Conservation (phyloP, 2,888 invertebrate species). For the Orthosia incerta region DNA sequence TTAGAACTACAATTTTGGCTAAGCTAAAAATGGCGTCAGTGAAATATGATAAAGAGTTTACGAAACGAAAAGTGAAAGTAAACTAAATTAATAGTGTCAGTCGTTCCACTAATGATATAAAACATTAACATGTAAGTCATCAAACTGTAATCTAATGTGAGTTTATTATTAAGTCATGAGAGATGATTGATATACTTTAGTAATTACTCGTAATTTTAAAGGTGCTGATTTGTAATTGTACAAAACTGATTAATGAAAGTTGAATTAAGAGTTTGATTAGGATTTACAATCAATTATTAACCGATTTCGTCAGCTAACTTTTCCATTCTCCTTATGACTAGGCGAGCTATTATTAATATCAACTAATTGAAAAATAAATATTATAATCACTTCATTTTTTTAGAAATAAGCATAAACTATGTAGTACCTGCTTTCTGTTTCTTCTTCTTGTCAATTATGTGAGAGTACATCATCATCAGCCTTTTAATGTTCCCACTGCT, state of each 20-base stretch:
- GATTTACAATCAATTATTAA: background rate
- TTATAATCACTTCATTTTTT: no score
- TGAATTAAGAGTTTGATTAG: constrained; percentile 4
- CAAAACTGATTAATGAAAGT: constrained; percentile 27
- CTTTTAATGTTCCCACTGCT: no score
- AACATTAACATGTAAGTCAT: constrained; percentile 25
- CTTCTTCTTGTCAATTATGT: no score
- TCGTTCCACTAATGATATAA: constrained; percentile 33
- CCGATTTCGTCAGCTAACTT: no score
- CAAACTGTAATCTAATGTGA: constrained; percentile 27
- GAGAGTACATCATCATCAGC: no score
- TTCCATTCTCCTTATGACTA: no score
- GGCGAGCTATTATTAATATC: no score
- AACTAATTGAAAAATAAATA: no score
- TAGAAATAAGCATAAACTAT: no score
- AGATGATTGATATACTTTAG: constrained; percentile 22
- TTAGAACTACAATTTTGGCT: background rate
- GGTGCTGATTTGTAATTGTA: constrained; percentile 40
- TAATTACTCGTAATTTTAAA: constrained; percentile 28
- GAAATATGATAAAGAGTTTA: background rate
- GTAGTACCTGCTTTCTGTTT: no score
- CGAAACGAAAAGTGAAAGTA: constrained; percentile 27
- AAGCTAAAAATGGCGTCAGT: background rate
- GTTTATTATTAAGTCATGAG: constrained; percentile 12
- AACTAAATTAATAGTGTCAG: constrained; percentile 20